Percentiles rank a stretch among this genome's conserved stretches.
Conservation (phyloP, 2,113 vertebrate species). For the Acinonyx jubatus region DNA sequence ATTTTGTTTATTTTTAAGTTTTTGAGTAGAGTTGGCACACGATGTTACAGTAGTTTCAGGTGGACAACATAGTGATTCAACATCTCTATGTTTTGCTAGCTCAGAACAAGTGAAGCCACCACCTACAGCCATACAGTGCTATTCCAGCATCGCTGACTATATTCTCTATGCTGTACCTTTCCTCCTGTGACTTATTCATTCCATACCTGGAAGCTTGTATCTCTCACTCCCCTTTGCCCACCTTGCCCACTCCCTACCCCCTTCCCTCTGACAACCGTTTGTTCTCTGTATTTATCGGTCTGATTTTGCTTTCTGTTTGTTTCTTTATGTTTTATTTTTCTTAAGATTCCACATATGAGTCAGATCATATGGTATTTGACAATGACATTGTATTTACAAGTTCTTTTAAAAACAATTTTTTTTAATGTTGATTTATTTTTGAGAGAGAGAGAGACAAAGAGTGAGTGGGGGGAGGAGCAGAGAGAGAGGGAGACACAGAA, state of each 20-base stretch:
- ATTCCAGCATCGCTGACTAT: background rate
- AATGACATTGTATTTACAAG: slow-evolving; percentile 29
- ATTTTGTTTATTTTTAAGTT: background rate
- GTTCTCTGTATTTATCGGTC: background rate
- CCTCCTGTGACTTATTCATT: background rate
- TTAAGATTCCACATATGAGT: background rate
- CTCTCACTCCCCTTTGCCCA: background rate
- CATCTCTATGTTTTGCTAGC: background rate
- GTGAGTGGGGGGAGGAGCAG: too few relatives aligned
- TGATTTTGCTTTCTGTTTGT: background rate
- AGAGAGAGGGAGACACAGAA: too few relatives aligned
- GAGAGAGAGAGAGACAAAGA: too few relatives aligned
- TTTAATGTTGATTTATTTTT: too few relatives aligned
- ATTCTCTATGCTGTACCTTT: background rate
- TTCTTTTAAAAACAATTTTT: too few relatives aligned
- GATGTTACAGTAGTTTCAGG: background rate
- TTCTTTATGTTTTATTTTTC: background rate
- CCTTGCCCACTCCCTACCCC: background rate
- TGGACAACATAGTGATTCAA: background rate
- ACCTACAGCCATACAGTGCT: background rate
- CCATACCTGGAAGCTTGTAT: background rate
- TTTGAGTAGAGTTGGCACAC: background rate
- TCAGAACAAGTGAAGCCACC: background rate
- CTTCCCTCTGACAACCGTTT: background rate
- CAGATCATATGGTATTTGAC: background rate